phyloP scores from a whole-genome alignment of 2,797 vertebrate genomes.

The Lithobates sylvaticus region DNA sequence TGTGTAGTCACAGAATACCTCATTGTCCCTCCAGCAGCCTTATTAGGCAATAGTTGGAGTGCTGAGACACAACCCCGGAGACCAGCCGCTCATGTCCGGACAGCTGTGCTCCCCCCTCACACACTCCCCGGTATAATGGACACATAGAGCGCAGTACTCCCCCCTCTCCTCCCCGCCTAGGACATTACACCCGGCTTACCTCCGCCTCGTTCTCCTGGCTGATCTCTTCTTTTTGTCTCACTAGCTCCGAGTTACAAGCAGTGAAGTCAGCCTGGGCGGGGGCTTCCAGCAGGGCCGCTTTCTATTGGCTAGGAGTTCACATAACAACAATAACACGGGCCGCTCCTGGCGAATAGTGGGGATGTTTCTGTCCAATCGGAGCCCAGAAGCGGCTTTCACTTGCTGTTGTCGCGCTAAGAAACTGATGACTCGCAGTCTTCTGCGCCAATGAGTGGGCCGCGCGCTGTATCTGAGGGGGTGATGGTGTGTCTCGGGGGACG shows the following conservation, averaged over 20 bases:
- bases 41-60: no score
- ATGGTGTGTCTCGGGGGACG: not conserved
- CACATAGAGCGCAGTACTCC: not conserved
- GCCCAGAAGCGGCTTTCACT: not conserved
- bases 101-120: not conserved
- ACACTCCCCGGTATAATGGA: not conserved
- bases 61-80: no score
- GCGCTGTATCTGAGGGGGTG: not conserved
- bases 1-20: no score
- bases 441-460: not conserved
- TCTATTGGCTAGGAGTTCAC: conserved; percentile 34
- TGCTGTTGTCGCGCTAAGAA: not conserved
- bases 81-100: no score
- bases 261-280: not conserved
- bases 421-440: not conserved
- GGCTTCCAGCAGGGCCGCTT: not conserved
- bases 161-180: not conserved
- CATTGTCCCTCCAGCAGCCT: no score
- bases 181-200: not conserved
- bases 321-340: conserved; percentile 8
- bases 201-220: no score
- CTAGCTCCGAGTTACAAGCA: not conserved
- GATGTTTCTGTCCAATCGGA: not conserved
- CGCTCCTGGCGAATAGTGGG: not conserved
- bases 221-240: not conserved